Evolutionary conservation across 2,888 invertebrate genomes (phyloP), one percentile per base, ranked within the genome.

Genomic region (Pristionchus entomophagus): DNA sequence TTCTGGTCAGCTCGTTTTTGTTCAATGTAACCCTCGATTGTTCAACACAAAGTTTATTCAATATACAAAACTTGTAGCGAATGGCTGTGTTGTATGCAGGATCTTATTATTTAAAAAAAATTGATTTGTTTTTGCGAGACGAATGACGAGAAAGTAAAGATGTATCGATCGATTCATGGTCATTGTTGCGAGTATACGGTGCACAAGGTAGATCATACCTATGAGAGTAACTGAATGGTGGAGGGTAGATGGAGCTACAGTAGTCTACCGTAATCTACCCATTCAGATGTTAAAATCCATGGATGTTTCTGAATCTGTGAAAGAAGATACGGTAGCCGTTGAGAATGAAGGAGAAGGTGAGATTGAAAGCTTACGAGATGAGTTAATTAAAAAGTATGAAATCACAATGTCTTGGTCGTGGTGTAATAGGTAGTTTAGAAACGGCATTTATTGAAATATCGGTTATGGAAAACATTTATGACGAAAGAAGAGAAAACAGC

Each of bases 81-180:
- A 73, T 73, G 41, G 73, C 73, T 73, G 73, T 73, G 26, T 73
- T 73, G 73, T 73, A 73, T 73, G 73, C 73, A 73, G 73, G 41
- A n/a, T n/a, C n/a, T n/a, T n/a, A 32, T 73, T 41, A 41, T 73
- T 73, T 73, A 41, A 41, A 73, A 73, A 73, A 73, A 41, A 41
- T 73, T 73, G 41, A 32, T 73, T 73, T 22, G 73, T 45, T 41
- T 73, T 56, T 56, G 56, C 73, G 73, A 19, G 73, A 73, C 73
- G 38, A 73, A 45, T 41, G 26, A 73, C 73, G 73, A 73, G 73
- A 73, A 73, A 73, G 38, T 73, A 73, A 73, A 73, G 73, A 73
- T 45, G 41, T 73, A 73, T 41, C 73, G 73, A 73, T 73, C 73
- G 73, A 73, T 73, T 8, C 5, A n/a, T n/a, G n/a, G n/a, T n/a